phyloP scores from a whole-genome alignment of 35 echinoderm and acorn worm species.

The Apostichopus parvimensis region DNA sequence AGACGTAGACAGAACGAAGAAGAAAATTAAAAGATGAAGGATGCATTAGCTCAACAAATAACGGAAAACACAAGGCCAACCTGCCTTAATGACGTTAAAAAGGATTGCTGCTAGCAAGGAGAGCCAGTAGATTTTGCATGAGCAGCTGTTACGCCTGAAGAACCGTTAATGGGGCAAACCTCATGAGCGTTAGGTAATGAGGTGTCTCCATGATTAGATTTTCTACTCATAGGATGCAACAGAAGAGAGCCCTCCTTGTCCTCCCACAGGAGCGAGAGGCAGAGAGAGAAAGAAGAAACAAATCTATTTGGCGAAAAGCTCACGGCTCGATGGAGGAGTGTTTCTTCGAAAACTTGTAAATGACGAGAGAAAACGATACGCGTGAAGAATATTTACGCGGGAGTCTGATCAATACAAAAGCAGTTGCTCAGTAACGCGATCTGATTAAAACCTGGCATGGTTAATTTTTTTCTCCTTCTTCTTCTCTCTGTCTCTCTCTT shows the following conservation, averaged over 20 bases:
- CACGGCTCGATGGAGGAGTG: slow-evolving; percentile 25
- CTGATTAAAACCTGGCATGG: not conserved
- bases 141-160: slow-evolving; percentile 30
- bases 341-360: slow-evolving; percentile 13
- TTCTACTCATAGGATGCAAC: not conserved
- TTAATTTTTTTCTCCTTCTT: not conserved
- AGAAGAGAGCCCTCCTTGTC: slow-evolving; percentile 26
- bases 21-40: not conserved
- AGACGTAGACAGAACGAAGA: not conserved
- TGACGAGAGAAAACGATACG: not conserved
- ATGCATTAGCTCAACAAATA: slow-evolving; percentile 34
- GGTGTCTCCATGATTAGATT: slow-evolving; percentile 17
- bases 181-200: slow-evolving; percentile 19
- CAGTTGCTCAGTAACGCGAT: not conserved
- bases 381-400: not conserved
- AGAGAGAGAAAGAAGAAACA: too few species aligned
- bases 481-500: too few species aligned
- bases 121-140: not conserved
- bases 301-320: slow-evolving; percentile 29
- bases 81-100: slow-evolving; percentile 14
- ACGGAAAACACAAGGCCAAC: slow-evolving; percentile 28
- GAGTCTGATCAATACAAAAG: not conserved
- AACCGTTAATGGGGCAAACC: slow-evolving; percentile 23
- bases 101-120: not conserved
- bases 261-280: not conserved